Evolutionary conservation across 1,140 invertebrate species (phyloP).

Genomic region (Drosophila simulans): DNA sequence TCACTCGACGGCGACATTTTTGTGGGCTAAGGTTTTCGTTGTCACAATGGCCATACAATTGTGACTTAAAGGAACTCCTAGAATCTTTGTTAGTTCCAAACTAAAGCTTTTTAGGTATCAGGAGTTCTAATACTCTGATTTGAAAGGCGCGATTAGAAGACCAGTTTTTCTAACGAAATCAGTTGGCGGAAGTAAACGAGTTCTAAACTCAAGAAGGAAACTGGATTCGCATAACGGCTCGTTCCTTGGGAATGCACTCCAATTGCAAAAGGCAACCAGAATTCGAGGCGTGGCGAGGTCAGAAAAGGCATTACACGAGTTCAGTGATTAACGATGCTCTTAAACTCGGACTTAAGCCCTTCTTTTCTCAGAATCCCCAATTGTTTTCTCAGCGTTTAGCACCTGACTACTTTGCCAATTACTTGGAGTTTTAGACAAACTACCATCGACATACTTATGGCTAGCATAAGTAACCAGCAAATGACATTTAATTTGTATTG

Average conservation of each 20-base stretch:
- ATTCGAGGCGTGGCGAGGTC: constrained; percentile 57
- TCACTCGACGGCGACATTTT: neutral
- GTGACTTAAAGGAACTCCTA: no score
- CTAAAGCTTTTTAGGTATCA: no score
- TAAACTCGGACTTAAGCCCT: constrained; percentile 18
- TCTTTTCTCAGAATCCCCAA: constrained; percentile 1
- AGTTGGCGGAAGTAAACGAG: constrained; percentile 27
- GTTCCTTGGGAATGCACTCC: constrained; percentile 38
- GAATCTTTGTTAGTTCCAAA: neutral
- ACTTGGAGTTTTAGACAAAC: constrained; percentile 16
- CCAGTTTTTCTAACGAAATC: constrained; percentile 14
- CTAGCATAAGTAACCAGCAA: constrained; percentile 41
- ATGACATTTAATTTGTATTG: constrained; percentile 79
- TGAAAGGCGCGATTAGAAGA: neutral
- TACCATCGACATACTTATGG: constrained; percentile 35
- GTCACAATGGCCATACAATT: neutral
- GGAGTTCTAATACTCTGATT: no score
- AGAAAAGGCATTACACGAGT: constrained; percentile 44
- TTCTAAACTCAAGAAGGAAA: constrained; percentile 51
- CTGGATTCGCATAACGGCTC: constrained; percentile 29
- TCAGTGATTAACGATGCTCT: constrained; percentile 43
- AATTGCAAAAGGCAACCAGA: constrained; percentile 58
- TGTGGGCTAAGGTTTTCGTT: neutral
- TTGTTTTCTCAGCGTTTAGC: constrained; percentile 23
- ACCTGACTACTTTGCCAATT: constrained; percentile 27